Conservation (phyloP, 2,797 vertebrate genomes). For the Artibeus lituratus region DNA sequence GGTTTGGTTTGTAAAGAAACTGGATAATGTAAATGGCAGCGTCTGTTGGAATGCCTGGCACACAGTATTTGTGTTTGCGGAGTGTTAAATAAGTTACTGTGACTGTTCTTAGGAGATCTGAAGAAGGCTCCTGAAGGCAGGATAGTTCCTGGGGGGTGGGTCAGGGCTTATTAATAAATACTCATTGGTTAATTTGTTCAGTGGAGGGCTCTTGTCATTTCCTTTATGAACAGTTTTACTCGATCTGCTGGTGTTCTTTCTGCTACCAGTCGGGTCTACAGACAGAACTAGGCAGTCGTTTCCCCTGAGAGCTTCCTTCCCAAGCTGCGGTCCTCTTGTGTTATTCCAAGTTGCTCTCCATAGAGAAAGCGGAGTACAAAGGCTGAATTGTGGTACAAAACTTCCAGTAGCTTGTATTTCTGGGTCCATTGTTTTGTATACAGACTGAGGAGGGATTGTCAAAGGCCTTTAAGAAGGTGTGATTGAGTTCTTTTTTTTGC, state of each 20-base stretch:
- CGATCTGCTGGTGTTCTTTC: conserved; percentile 2
- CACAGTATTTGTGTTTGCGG: background rate
- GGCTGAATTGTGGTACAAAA: conserved; percentile 3
- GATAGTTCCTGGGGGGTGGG: background rate
- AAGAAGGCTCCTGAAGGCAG: background rate
- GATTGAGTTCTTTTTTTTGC: background rate
- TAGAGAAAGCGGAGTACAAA: conserved; percentile 8
- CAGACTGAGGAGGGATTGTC: background rate
- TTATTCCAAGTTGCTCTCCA: background rate
- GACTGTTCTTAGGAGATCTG: background rate
- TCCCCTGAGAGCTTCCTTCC: background rate
- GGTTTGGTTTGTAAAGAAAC: conserved; percentile 50
- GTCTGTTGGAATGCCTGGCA: background rate
- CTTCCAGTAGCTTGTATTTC: conserved; percentile 37
- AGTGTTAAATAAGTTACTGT: background rate
- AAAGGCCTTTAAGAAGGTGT: background rate
- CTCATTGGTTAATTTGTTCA: background rate
- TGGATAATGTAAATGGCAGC: background rate
- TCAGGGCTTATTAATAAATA: conserved; percentile 25
- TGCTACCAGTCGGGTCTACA: background rate
- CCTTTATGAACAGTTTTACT: conserved; percentile 6
- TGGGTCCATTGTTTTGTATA: background rate
- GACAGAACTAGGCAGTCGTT: background rate
- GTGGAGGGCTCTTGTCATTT: background rate
- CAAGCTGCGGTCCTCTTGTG: background rate